Conservation (phyloP, 2,797 vertebrate genomes). For the Liparis tanakae region DNA sequence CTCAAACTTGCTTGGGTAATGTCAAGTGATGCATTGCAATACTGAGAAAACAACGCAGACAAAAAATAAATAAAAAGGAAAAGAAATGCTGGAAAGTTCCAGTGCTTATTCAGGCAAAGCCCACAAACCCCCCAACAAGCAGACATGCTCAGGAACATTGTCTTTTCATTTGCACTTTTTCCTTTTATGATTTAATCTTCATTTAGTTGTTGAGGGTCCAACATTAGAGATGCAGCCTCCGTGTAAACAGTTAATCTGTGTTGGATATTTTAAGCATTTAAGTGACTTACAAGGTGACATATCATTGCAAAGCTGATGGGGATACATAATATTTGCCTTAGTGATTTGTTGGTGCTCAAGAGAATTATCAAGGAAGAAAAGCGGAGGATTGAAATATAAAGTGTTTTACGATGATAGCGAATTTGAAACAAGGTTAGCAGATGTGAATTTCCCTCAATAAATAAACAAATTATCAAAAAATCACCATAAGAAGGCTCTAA, state of each 20-base stretch:
- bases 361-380: not conserved
- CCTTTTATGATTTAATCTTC: constrained; percentile 26
- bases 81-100: constrained; percentile 84
- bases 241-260: not conserved
- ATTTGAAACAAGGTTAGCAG: not conserved
- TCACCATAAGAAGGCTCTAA: not conserved
- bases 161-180: constrained; percentile 7
- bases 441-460: not conserved
- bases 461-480: not conserved
- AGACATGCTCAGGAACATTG: constrained; percentile 17
- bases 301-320: not conserved
- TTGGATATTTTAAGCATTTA: constrained; percentile 9
- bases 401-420: not conserved
- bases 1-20: constrained; percentile 93
- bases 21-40: constrained; percentile 89
- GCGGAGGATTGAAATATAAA: not conserved
- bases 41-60: constrained; percentile 87
- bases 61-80: constrained; percentile 85
- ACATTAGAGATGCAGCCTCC: not conserved
- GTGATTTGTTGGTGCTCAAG: not conserved
- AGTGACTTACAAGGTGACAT: not conserved
- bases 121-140: constrained; percentile 35
- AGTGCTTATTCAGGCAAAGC: constrained; percentile 72
- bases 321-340: not conserved
- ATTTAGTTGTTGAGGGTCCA: constrained; percentile 20